Base-by-base conservation (phyloP, 1,140 invertebrate genomes). In the Drosophila cardini region DNA sequence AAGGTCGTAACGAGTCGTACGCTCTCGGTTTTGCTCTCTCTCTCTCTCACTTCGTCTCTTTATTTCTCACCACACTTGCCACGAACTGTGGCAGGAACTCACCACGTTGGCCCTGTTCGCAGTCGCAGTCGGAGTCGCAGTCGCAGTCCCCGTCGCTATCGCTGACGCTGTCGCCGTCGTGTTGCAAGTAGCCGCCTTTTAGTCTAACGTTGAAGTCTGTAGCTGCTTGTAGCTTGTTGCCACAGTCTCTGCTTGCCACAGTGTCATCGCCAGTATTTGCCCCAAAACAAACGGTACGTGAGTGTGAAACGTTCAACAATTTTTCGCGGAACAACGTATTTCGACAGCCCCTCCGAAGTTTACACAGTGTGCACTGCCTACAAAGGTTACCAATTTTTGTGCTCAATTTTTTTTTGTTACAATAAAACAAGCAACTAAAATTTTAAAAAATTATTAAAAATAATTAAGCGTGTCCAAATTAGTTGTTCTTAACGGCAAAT, bases 141-240 rank as follows among this genome's bases (percentile, higher is more conserved):
- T 32, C 1, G 26, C 55, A 42, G 16, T 38, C 56, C 13, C 34
- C 18, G 30, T 9, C 43, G 52, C 30, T n/a, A n/a, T n/a, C n/a
- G 26, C 55, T 46, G 16, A 32, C 56, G 18, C 34, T 30, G 30
- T 9, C 43, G 52, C 30, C 53, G 40, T 2, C 16, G 42, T 58
- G 34, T 3, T 26, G 46, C 40, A 69, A 55, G 18, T 58, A 55
- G 50, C 64, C 65, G 77, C 60, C 80, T 40, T 84, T 89, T 71
- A 89, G 84, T 89, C 77, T 84, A 52, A 75, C 85, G 70, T 90
- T 74, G 84, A 89, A 89, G 77, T 84, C 71, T 77, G 84, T 78
- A 48, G 84, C 67, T 83, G 77, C 61, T 75, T 76, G 80, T 87
- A 84, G 84, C 63, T 75, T 76, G 80, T 89, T 89, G 84, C 63